Evolutionary conservation across 2,113 vertebrate species (phyloP).

Genomic region (Phaethornis superciliosus): DNA sequence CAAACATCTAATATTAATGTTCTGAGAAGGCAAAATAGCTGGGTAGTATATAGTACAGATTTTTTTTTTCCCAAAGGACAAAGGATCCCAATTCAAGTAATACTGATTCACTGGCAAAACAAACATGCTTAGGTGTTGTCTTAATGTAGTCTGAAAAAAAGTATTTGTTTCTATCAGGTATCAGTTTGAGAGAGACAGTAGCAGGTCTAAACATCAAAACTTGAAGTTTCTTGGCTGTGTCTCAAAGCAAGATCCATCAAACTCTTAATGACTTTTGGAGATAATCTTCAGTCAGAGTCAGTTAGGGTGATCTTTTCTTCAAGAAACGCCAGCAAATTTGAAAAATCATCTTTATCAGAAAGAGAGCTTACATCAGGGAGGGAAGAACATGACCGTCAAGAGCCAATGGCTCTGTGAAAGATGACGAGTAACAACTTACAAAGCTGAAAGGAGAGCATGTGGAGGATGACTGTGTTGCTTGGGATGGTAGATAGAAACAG

Average conservation of each 20-base stretch:
- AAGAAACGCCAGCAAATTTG: neutral
- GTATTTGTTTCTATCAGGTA: neutral
- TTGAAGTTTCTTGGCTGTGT: neutral
- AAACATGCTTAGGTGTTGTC: neutral
- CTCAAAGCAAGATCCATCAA: neutral
- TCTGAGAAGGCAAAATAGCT: neutral
- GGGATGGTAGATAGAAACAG: neutral
- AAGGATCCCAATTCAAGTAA: neutral
- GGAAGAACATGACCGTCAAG: neutral
- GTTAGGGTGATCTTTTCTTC: neutral
- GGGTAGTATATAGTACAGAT: neutral
- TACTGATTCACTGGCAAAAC: neutral
- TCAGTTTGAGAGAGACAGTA: rapidly evolving
- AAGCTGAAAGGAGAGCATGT: neutral
- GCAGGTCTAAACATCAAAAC: rapidly evolving
- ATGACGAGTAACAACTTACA: neutral
- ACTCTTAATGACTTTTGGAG: neutral
- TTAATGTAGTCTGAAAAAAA: neutral
- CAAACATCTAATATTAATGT: neutral
- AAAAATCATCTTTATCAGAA: neutral
- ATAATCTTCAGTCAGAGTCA: neutral
- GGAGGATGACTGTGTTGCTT: neutral
- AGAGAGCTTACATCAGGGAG: neutral
- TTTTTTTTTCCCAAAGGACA: neutral
- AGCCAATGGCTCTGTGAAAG: neutral